phyloP scores from a whole-genome alignment of 2,888 invertebrate species.

The Dasypolia templi region DNA sequence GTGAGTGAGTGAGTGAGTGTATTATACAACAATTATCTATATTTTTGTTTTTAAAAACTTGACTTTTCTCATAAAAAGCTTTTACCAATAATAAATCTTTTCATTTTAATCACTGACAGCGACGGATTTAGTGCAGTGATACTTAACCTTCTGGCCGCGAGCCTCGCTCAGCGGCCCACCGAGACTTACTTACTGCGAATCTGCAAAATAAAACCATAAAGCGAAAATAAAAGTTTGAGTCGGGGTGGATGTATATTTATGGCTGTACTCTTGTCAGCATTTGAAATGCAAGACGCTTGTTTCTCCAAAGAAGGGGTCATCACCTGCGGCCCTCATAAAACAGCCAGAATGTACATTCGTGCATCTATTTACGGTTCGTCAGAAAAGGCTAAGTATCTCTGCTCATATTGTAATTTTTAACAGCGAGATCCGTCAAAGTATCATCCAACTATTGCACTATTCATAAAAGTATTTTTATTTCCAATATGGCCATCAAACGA shows the following conservation, averaged over 20 bases:
- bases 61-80: not conserved
- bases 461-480: constrained; percentile 59
- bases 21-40: too few species aligned
- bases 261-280: constrained; percentile 32
- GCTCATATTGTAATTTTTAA: constrained; percentile 28
- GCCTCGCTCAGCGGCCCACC: constrained; percentile 13
- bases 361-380: constrained; percentile 28
- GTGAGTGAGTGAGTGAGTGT: too few species aligned
- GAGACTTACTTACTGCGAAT: constrained; percentile 44
- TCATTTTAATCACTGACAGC: constrained; percentile 28
- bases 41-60: too few species aligned
- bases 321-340: constrained; percentile 52
- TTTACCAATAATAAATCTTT: constrained; percentile 13
- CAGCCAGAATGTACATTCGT: constrained; percentile 29
- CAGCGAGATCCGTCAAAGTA: constrained; percentile 37
- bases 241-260: constrained; percentile 52
- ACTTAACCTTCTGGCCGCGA: constrained; percentile 28
- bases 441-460: constrained; percentile 48
- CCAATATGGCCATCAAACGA: constrained; percentile 63
- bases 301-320: constrained; percentile 32
- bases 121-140: constrained; percentile 34
- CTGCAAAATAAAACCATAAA: constrained; percentile 57
- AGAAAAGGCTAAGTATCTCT: constrained; percentile 32
- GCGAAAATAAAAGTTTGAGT: constrained; percentile 39
- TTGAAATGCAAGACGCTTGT: constrained; percentile 46